Evolutionary conservation across 2,113 vertebrate species (phyloP).

Genomic region (Zootoca vivipara): DNA sequence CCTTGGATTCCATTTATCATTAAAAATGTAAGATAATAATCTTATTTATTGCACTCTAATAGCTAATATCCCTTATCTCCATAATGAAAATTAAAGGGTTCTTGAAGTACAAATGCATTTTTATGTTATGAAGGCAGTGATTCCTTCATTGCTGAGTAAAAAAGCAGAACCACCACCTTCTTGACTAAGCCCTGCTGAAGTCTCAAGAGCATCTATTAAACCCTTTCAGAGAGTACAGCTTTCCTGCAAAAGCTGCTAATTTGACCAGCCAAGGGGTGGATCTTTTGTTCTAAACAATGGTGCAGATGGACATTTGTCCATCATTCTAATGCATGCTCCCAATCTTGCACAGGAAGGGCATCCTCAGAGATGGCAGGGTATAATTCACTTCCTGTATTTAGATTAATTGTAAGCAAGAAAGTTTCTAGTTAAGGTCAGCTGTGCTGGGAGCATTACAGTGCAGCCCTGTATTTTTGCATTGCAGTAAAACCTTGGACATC

Average conservation of each 20-base stretch:
- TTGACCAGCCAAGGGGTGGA: not conserved
- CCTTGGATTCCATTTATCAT: not conserved
- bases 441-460: too few species aligned
- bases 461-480: too few species aligned
- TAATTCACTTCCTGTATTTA: not conserved
- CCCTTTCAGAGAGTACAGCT: not conserved
- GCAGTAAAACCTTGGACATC: not conserved
- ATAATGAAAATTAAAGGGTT: not conserved
- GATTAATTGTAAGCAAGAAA: not conserved
- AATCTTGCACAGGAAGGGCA: not conserved
- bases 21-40: not conserved
- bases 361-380: not conserved
- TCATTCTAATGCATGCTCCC: not conserved
- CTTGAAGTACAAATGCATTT: not conserved
- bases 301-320: not conserved
- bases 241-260: not conserved
- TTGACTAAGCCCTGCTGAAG: not conserved
- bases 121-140: not conserved
- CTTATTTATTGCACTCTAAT: too few species aligned
- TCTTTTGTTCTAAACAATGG: not conserved
- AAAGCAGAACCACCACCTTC: not conserved
- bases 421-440: conserved; percentile 1
- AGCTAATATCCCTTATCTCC: not conserved
- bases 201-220: not conserved
- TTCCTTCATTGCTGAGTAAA: not conserved